These are phyloP conservation scores for Apogon hyalosoma DNA, from an alignment of 2,797 vertebrate species.

Conservation along the genomic window DNA sequence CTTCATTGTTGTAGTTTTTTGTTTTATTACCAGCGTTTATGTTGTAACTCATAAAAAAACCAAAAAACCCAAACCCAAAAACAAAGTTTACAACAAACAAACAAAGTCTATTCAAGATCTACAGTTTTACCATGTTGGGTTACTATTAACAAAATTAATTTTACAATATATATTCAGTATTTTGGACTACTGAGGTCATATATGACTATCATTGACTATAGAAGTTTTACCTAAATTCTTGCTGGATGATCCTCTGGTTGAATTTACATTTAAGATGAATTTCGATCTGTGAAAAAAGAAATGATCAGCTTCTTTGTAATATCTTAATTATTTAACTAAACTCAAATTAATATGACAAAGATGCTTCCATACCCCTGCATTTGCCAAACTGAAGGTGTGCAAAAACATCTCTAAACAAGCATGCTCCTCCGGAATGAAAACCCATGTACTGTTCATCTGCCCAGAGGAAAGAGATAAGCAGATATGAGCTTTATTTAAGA, in stretches of 20 bases:
- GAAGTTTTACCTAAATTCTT: constrained; percentile 66
- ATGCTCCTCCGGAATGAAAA: constrained; percentile 34
- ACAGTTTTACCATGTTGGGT: background rate
- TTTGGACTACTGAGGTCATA: too few relatives aligned
- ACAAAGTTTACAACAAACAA: too few relatives aligned
- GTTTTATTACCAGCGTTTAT: background rate
- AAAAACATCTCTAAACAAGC: constrained; percentile 65
- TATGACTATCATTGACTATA: too few relatives aligned
- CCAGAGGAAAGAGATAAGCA: constrained; percentile 3
- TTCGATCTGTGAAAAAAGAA: constrained; percentile 61
- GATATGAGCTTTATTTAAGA: background rate
- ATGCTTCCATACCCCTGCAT: constrained; percentile 66
- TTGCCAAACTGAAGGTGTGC: constrained; percentile 67
- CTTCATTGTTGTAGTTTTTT: too few relatives aligned
- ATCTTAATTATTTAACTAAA: too few relatives aligned
- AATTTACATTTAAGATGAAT: constrained; percentile 67
- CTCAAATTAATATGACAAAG: background rate
- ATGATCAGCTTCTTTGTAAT: background rate
- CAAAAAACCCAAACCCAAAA: background rate
- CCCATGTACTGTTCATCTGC: constrained; percentile 62
- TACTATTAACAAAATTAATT: too few relatives aligned
- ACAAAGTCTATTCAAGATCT: background rate
- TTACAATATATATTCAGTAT: too few relatives aligned
- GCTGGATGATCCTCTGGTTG: constrained; percentile 35
- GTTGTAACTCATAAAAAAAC: background rate